Base-by-base conservation (phyloP, 2,113 vertebrate genomes). In the Poecile atricapillus region DNA sequence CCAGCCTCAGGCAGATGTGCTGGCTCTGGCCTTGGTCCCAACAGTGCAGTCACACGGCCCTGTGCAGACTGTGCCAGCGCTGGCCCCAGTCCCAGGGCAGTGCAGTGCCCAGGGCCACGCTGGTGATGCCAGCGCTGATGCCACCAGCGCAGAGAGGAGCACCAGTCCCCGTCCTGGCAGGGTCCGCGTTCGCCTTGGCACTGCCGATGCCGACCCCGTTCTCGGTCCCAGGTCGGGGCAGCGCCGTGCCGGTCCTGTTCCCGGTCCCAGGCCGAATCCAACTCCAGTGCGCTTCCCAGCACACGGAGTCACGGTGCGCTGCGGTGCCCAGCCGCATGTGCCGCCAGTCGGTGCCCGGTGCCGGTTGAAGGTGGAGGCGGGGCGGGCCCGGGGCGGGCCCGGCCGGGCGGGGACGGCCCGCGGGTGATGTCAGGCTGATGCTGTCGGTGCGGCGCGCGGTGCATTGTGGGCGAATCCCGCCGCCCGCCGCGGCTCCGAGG, bases 391-490 rank as follows among this genome's bases (percentile, higher is more conserved):
- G 88, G 93, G 90, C 75, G 89, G 85, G 37, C 31, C 90, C 43
- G 58, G 64, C 21, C 41, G 68, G 83, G 73, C 41, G 73, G 90
- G 83, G 74, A 55, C 78, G 91, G 87, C 89, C 83, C 56, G 46
- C 56, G 90, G 68, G 94, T 93, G 94, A 95, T 95, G 94, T 95
- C 90, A 95, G 73, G 68, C 90, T 93, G 94, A 94, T 92, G 93
- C 87, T 90, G 87, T 83, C 82, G 65, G 87, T 83, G 90, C 90
- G 93, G 86, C 71, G 65, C 93, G 90, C 81, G 77, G 90, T 83
- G 93, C 90, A 87, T 90, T 94, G 90, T 94, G 93, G 93, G 90
- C 86, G 71, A 87, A 92, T 94, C 93, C 86, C 85, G 93, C 93
- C 83, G 81, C 87, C 80, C 44, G 86, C 87, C 88, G 89, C 93